Evolutionary conservation across 2,797 vertebrate genomes (phyloP), one percentile per base, ranked within the genome.

Genomic region (Eulemur rubriventer): DNA sequence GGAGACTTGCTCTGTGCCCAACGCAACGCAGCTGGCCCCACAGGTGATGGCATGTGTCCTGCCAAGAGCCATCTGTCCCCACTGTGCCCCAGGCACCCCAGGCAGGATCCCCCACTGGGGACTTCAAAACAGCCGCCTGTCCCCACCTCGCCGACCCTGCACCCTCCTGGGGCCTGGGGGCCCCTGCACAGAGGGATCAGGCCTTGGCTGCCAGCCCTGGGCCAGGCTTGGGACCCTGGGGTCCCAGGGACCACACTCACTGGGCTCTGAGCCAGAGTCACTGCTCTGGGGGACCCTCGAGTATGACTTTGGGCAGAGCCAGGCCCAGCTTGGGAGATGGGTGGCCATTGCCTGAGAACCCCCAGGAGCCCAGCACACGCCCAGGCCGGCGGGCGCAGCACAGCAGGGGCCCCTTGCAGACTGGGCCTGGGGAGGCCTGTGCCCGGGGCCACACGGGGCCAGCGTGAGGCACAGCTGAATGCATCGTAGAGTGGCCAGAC

Each of bases 1-100:
- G 57, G 76, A 95, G 55, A 41, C 43, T 50, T 10, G 38, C 14
- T 86, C 43, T 24, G 10, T 8, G 55, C 80, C 79, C 50, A 59
- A 59, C 67, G n/a, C 8, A 46, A 70, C 50, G 80, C 91, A 95
- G 86, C 63, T 46, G 38, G 59, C 30, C 35, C 81, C 30, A 4
- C 46, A 65, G 57, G 52, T 61, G 28, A 87, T 26, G 46, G 33
- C n/a, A 24, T 17, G 4, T 35, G 78, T 70, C 89, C 86, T 83
- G 50, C 75, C 28, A 80, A 65, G 85, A 80, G 43, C 96, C 93
- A 93, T 95, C 95, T 94, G 83, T 97, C 63, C 75, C 75, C 55
- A 69, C 80, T 50, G 52, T n/a, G 52, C 10, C 24, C 33, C 6
- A 2, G 65, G 35, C 41, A 4, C 72, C 46, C 84, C 14, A 18